Base-by-base conservation (phyloP, 1,140 invertebrate species). In the Microvelia longipes region DNA sequence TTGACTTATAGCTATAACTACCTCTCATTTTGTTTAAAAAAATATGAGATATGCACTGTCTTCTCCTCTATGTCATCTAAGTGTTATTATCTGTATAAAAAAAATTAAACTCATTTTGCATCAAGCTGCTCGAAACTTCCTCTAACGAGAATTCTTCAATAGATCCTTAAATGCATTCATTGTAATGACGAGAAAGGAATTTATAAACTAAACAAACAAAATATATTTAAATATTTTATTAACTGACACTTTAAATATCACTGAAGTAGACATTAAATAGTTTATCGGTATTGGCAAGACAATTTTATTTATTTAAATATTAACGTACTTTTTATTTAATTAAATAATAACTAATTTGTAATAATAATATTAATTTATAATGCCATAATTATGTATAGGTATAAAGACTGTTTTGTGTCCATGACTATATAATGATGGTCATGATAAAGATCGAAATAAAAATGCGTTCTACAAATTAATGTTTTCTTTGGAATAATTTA, bases 201-300 rank as follows among this genome's bases (percentile, higher is more conserved):
- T 2, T 64, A 64, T 13, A 24, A 64, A 64, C 24, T 64, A 2
- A 24, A 64, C 24, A 64, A 64, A 64, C 24, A 61, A 28, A n/a
- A n/a, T 68, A 60, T 68, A 72, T 69, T 70, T 72, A 70, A 72
- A 67, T 72, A 69, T 72, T 72, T 70, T 72, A 72, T 69, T 72
- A 72, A 69, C 71, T 72, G 71, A 72, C 68, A 72, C 66, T 69
- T 72, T 72, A 69, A 71, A 72, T 72, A 72, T 72, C 71, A 72
- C 69, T 35, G 71, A 72, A 72, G 68, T 70, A 72, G 71, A 72
- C 71, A 72, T 72, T 71, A 72, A 72, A 72, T 72, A 69, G 69
- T 72, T 72, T 69, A 72, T 70, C 67, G 71, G 65, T 72, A 72
- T 72, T 72, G 71, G 71, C 68, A 72, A 72, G 68, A 72, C 66